These are phyloP conservation scores for Encarsia formosa DNA, from an alignment of 2,888 invertebrate genomes.

Conservation along the genomic window DNA sequence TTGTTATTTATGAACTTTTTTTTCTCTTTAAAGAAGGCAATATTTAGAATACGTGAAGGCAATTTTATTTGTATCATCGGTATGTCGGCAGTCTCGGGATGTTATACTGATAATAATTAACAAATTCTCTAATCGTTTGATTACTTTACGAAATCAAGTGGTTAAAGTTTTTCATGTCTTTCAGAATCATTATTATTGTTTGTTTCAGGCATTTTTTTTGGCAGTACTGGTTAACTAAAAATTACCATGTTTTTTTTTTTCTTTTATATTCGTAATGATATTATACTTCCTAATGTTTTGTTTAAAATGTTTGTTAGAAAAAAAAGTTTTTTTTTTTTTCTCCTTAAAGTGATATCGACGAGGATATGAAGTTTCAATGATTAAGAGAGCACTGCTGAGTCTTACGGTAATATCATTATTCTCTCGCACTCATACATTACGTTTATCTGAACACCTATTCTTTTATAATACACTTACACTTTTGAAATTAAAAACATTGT, in stretches of 20 bases:
- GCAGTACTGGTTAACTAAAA: slow-evolving; percentile 47
- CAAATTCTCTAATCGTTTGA: slow-evolving; percentile 2
- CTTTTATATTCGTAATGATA: neutral
- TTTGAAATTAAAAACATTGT: too few relatives aligned
- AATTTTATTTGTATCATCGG: slow-evolving; percentile 51
- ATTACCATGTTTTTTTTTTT: slow-evolving; percentile 31
- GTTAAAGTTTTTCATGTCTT: too few relatives aligned
- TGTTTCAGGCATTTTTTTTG: slow-evolving; percentile 50
- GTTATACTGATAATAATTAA: slow-evolving; percentile 16
- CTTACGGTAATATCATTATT: slow-evolving; percentile 18
- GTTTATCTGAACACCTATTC: too few relatives aligned
- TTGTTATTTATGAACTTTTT: slow-evolving; percentile 34
- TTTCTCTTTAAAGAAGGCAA: slow-evolving; percentile 48
- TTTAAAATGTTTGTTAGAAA: too few relatives aligned
- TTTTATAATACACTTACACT: too few relatives aligned
- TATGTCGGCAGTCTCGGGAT: slow-evolving; percentile 45
- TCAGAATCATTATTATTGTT: too few relatives aligned
- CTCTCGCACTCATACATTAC: neutral
- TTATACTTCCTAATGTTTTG: too few relatives aligned
- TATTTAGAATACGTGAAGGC: slow-evolving; percentile 50
- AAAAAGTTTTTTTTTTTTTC: slow-evolving; percentile 21
- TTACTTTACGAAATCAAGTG: neutral
- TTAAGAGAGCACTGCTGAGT: slow-evolving; percentile 39
- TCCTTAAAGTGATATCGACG: slow-evolving; percentile 29
- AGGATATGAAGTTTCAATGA: slow-evolving; percentile 30